These are phyloP conservation scores for Caenorhabditis inopinata DNA, from an alignment of 1,140 invertebrate species.

Conservation along the genomic window DNA sequence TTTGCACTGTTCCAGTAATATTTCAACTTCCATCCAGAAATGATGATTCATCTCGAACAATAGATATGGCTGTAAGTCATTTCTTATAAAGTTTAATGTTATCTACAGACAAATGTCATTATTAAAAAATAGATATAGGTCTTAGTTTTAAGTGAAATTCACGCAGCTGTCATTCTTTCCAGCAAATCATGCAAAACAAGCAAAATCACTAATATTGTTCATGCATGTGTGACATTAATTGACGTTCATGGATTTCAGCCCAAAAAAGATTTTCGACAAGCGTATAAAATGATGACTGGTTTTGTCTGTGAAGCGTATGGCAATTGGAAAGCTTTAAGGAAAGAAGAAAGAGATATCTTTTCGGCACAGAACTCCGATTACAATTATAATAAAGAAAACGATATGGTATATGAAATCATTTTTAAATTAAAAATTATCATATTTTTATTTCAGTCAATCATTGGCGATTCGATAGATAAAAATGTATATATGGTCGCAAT, in stretches of 20 bases:
- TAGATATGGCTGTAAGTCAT: background rate
- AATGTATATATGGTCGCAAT: constrained; percentile 6
- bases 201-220: no score
- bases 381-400: background rate
- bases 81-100: no score
- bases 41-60: background rate
- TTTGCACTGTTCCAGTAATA: background rate
- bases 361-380: no score
- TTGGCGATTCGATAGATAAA: background rate
- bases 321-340: background rate
- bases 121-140: no score
- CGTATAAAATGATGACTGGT: background rate
- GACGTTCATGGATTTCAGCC: no score
- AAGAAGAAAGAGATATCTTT: no score
- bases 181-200: no score
- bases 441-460: background rate
- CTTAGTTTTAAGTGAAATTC: no score
- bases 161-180: no score
- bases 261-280: no score
- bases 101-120: no score
- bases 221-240: no score
- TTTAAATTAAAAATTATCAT: background rate
- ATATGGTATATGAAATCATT: background rate
- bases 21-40: background rate
- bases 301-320: background rate